phyloP scores from a whole-genome alignment of 2,797 vertebrate species.

The Acropternis orthonyx region DNA sequence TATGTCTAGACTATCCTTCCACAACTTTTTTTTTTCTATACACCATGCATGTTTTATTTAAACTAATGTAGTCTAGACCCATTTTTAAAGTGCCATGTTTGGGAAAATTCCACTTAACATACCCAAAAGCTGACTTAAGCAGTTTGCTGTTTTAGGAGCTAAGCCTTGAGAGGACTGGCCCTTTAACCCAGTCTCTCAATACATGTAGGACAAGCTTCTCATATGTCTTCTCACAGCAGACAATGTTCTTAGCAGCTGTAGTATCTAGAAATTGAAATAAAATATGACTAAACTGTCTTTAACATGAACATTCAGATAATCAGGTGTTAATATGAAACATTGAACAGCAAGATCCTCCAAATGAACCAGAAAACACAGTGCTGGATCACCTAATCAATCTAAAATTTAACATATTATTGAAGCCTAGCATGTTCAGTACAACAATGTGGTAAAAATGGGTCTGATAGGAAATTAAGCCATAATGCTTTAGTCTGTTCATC shows the following conservation, averaged over 20 bases:
- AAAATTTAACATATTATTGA: neutral
- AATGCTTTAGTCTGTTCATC: neutral
- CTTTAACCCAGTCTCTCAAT: neutral
- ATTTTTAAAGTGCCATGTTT: neutral
- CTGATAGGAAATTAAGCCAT: neutral
- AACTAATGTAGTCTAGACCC: neutral
- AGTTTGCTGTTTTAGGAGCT: neutral
- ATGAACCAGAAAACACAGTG: neutral
- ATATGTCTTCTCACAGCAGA: neutral
- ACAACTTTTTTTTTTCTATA: constrained; percentile 37
- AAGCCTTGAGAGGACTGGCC: neutral
- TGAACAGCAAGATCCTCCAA: neutral
- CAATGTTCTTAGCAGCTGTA: neutral
- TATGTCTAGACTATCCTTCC: neutral
- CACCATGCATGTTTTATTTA: neutral
- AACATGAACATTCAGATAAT: neutral
- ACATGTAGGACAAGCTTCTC: neutral
- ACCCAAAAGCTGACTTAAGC: neutral
- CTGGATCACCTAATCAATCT: neutral
- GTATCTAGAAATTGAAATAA: neutral
- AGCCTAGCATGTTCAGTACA: neutral
- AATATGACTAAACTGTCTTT: neutral
- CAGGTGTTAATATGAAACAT: neutral
- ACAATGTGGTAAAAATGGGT: neutral
- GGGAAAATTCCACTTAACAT: neutral